Percentiles rank a stretch among this genome's conserved stretches.
Conservation (phyloP, 2,888 invertebrate species). For the Physocephala rufipes region DNA sequence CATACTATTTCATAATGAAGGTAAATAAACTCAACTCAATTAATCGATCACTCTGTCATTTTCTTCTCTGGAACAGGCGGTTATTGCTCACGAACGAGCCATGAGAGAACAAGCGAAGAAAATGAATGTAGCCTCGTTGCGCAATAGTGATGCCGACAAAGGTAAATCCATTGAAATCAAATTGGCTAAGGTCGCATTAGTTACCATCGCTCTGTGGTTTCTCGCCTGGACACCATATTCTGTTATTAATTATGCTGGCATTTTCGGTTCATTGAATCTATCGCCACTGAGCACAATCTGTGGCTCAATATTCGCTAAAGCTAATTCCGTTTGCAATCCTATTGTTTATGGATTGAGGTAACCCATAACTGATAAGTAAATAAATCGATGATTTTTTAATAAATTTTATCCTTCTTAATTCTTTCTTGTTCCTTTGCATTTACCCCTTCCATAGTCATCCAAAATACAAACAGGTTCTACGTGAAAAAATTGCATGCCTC, state of each 20-base stretch:
- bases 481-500: conserved; percentile 72
- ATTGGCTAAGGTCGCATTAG: conserved; percentile 71
- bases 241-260: conserved; percentile 68
- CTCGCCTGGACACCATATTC: conserved; percentile 75
- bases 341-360: conserved; percentile 73
- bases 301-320: conserved; percentile 72
- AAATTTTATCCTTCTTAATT: background rate
- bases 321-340: conserved; percentile 70
- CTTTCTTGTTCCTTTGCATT: background rate
- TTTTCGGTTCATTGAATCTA: conserved; percentile 67
- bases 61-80: conserved; percentile 40
- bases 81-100: conserved; percentile 67
- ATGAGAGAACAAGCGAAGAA: conserved; percentile 73
- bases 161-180: conserved; percentile 69
- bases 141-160: conserved; percentile 67
- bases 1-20: conserved; percentile 72
- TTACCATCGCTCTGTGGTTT: conserved; percentile 73
- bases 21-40: conserved; percentile 52
- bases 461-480: conserved; percentile 71
- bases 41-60: background rate
- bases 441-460: conserved; percentile 68
- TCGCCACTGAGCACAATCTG: conserved; percentile 69
- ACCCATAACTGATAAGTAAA: conserved; percentile 9
- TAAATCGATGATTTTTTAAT: too few species aligned
- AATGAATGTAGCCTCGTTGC: conserved; percentile 72